Percentiles rank a stretch among this genome's conserved stretches.
These are phyloP conservation scores for Drosophila truncata DNA, from an alignment of 1,140 invertebrate species.

Conservation along the genomic window DNA sequence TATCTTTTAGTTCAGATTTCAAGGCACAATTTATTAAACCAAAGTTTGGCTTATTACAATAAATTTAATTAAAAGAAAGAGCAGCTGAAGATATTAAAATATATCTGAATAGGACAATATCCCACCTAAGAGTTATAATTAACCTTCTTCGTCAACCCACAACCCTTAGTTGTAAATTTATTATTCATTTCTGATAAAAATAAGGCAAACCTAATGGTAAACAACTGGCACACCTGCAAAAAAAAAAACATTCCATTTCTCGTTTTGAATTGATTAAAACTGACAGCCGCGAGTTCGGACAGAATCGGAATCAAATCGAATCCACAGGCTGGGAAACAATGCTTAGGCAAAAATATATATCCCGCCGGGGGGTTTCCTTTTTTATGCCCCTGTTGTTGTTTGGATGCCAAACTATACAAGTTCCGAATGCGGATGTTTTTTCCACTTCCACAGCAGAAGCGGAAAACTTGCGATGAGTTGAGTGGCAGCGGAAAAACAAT, in stretches of 20 bases:
- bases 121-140: not conserved
- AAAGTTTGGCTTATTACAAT: not conserved
- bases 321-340: constrained; percentile 31
- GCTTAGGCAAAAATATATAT: constrained; percentile 38
- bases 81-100: not conserved
- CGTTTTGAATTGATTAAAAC: constrained; percentile 74
- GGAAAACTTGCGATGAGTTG: constrained; percentile 34
- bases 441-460: constrained; percentile 16
- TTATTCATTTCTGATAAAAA: not conserved
- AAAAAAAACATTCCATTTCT: constrained; percentile 27
- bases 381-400: constrained; percentile 33
- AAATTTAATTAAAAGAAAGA: too few relatives aligned
- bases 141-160: not conserved
- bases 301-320: constrained; percentile 10
- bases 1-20: not conserved
- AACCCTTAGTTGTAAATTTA: not conserved
- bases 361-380: constrained; percentile 20
- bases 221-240: not conserved
- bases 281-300: constrained; percentile 39
- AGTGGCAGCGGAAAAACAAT: constrained; percentile 50
- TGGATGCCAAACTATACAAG: constrained; percentile 26
- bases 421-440: constrained; percentile 55
- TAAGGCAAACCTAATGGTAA: not conserved
- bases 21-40: not conserved
- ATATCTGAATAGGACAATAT: not conserved